A percentile compares a stretch with the other conserved stretches of the same genome.
These are phyloP conservation scores for Theocolax elegans DNA, from an alignment of 1,140 invertebrate species.

Conservation along the genomic window DNA sequence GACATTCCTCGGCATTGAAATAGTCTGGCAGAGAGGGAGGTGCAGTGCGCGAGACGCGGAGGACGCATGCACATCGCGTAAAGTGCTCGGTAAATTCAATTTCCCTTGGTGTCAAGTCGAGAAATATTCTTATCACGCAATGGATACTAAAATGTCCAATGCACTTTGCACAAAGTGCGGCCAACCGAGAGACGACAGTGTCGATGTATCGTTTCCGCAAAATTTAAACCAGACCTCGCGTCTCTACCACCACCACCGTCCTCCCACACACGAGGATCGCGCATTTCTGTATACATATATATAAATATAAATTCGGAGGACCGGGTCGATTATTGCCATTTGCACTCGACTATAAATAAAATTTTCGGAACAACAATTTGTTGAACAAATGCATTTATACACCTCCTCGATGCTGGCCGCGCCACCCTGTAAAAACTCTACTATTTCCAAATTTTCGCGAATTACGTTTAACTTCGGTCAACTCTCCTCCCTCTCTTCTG, in stretches of 20 bases:
- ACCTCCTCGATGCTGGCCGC: too few species aligned
- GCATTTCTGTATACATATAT: too few species aligned
- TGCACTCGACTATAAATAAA: slow-evolving; percentile 1
- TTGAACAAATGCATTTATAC: slow-evolving; percentile 27
- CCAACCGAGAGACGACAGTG: slow-evolving; percentile 18
- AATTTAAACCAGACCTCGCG: slow-evolving; percentile 3
- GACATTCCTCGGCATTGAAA: slow-evolving; percentile 17
- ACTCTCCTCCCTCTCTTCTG: not conserved
- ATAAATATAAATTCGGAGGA: too few species aligned
- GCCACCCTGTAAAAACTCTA: too few species aligned
- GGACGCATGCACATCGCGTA: slow-evolving; percentile 34
- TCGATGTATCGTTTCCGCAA: slow-evolving; percentile 30
- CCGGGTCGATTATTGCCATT: not conserved
- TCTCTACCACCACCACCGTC: too few species aligned
- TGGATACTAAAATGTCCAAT: slow-evolving; percentile 37
- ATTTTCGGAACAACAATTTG: slow-evolving; percentile 9
- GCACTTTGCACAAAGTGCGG: slow-evolving; percentile 34
- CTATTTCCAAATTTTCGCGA: not conserved
- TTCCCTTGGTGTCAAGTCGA: slow-evolving; percentile 34
- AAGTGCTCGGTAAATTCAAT: slow-evolving; percentile 41
- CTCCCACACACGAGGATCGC: too few species aligned
- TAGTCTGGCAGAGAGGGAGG: not conserved
- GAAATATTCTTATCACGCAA: slow-evolving; percentile 40
- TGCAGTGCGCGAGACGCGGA: not conserved
- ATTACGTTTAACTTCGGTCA: not conserved